Base-by-base conservation (phyloP, 2,113 vertebrate species). In the Eleginops maclovinus region DNA sequence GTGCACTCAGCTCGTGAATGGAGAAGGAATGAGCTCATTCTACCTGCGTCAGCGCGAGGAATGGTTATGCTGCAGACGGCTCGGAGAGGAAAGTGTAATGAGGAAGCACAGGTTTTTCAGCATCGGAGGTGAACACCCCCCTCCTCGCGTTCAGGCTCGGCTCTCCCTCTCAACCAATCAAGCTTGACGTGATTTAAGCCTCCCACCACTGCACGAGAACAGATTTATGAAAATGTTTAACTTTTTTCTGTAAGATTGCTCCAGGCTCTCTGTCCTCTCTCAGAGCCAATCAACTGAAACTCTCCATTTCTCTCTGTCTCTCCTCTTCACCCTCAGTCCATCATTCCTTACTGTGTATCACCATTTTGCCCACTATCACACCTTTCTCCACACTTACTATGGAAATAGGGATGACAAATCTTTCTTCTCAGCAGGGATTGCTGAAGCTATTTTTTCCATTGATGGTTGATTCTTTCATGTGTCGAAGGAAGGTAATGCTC, bases 151-250 rank as follows among this genome's bases (percentile, higher is more conserved):
- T 66, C 9, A 3, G 53, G 56, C 68, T 72, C 59, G 19, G 70
- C 59, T 79, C 85, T 81, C 58, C 71, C 59, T 74, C 72, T 82
- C 63, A 73, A 41, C 65, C 87, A 85, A 83, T 86, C 54, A 64
- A 79, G 82, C 76, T 2, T 77, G 66, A 76, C 75, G 53, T 82
- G 79, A 75, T 87, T 89, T 84, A 82, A 82, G 54, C 49, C 77
- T 59, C 70, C 60, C n/a, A 10, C 68, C 1, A 84, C 66, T 83
- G 73, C 59, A 58, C 7, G 21, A 78, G 83, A 81, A 63, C 68
- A 85, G 75, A 91, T 87, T 88, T 67, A 82, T 85, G 71, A 85
- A 87, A 83, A 86, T 84, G 75, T 83, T 89, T 75, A 73, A 82
- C 82, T 85, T 81, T 81, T 71, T 24, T 65, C 75, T 81, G 47